A percentile compares a stretch with the other conserved stretches of the same genome.
Evolutionary conservation across 2,888 invertebrate genomes (phyloP).

Genomic region (Plagodis dolabraria): DNA sequence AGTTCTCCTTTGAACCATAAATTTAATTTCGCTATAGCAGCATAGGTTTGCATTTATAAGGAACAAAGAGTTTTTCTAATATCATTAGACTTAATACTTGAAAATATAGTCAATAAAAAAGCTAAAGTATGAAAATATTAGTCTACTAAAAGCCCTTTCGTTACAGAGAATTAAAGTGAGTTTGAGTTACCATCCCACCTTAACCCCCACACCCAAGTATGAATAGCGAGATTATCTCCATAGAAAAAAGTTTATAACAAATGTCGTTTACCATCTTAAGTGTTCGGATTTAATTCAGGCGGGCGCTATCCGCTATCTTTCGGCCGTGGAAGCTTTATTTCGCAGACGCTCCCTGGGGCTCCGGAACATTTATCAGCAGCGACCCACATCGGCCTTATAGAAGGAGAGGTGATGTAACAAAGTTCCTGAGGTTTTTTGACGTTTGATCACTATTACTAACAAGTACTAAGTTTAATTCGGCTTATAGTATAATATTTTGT

Average conservation of each 20-base stretch:
- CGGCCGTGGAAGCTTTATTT: slow-evolving; percentile 54
- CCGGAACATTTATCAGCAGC: slow-evolving; percentile 73
- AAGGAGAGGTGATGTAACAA: slow-evolving; percentile 13
- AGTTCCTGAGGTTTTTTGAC: too few species aligned
- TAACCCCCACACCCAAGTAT: slow-evolving; percentile 21
- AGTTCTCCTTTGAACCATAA: too few species aligned
- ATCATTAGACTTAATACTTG: too few species aligned
- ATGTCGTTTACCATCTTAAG: slow-evolving; percentile 48
- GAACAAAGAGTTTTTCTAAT: too few species aligned
- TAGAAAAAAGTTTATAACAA: slow-evolving; percentile 40
- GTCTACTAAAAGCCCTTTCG: neutral
- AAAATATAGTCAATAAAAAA: too few species aligned
- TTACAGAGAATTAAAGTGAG: slow-evolving; percentile 18
- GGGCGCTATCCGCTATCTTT: slow-evolving; percentile 51
- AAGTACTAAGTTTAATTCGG: too few species aligned
- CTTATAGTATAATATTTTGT: too few species aligned
- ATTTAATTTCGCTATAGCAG: too few species aligned
- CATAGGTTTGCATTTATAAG: too few species aligned
- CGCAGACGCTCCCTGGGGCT: slow-evolving; percentile 61
- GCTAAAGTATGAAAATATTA: neutral
- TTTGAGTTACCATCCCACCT: slow-evolving; percentile 17
- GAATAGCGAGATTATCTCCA: slow-evolving; percentile 38
- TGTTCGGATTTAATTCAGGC: slow-evolving; percentile 54
- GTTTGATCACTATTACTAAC: too few species aligned
- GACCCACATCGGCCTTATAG: slow-evolving; percentile 72